phyloP scores from a whole-genome alignment of 2,888 invertebrate genomes.

The Abrostola triplasia region DNA sequence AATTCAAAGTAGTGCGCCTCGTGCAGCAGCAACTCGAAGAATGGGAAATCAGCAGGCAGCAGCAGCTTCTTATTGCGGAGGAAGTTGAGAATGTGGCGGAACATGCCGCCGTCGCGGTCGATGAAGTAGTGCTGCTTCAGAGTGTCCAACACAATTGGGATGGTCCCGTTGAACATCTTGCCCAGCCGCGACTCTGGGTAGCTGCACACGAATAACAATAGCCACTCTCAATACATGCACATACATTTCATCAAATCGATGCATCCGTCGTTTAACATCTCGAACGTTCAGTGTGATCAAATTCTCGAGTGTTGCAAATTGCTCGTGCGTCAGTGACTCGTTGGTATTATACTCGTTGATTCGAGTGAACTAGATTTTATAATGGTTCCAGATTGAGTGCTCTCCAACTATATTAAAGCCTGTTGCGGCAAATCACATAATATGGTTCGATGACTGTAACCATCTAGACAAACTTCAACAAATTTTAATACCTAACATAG shows the following conservation, averaged over 20 bases:
- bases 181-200: conserved; percentile 97
- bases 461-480: too few species aligned
- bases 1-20: conserved; percentile 98
- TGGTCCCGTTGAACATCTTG: conserved; percentile 97
- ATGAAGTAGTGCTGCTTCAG: conserved; percentile 99
- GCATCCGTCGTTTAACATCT: conserved; percentile 50
- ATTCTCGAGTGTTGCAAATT: conserved; percentile 53
- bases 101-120: conserved; percentile 99
- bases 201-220: conserved; percentile 85
- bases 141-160: conserved; percentile 98
- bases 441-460: not conserved
- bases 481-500: too few species aligned
- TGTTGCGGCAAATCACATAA: conserved; percentile 51
- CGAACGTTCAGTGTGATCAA: conserved; percentile 40
- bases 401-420: conserved; percentile 33
- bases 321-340: conserved; percentile 43
- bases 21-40: conserved; percentile 95
- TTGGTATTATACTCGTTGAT: conserved; percentile 37
- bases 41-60: conserved; percentile 95
- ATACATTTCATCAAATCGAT: conserved; percentile 42
- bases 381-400: conserved; percentile 36
- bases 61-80: conserved; percentile 96
- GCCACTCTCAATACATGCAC: conserved; percentile 30
- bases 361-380: conserved; percentile 41
- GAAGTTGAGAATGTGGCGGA: conserved; percentile 98